Conservation (phyloP, 1,140 invertebrate genomes). For the Eriosoma lanigerum region DNA sequence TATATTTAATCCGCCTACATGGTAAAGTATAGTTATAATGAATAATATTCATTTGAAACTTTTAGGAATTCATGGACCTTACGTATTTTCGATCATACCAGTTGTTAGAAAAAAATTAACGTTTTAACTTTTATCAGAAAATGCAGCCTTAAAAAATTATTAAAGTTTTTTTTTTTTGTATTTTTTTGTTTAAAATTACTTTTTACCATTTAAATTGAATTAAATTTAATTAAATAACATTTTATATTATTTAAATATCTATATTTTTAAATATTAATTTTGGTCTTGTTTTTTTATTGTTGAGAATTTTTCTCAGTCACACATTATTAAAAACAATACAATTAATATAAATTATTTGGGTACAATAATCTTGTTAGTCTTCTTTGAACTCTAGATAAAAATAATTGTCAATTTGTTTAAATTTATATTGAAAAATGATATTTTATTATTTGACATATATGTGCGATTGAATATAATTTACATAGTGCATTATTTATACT, state of each 20-base stretch:
- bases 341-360: neutral
- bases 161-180: too few species aligned
- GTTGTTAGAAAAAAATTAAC: too few species aligned
- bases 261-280: too few species aligned
- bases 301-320: too few species aligned
- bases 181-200: too few species aligned
- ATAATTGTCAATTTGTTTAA: neutral
- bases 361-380: neutral
- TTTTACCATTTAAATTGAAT: too few species aligned
- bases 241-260: too few species aligned
- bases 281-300: too few species aligned
- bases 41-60: neutral
- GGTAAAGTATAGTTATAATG: slow-evolving; percentile 3
- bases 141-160: too few species aligned
- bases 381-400: slow-evolving; percentile 14
- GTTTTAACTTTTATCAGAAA: too few species aligned
- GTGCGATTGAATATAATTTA: neutral
- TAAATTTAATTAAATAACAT: too few species aligned
- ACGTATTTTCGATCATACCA: neutral
- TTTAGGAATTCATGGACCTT: slow-evolving; percentile 30
- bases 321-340: too few species aligned
- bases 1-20: neutral
- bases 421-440: slow-evolving; percentile 1
- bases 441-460: neutral
- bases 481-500: neutral